These are phyloP conservation scores for Oceanites oceanicus DNA, from an alignment of 2,113 vertebrate species.

Conservation along the genomic window DNA sequence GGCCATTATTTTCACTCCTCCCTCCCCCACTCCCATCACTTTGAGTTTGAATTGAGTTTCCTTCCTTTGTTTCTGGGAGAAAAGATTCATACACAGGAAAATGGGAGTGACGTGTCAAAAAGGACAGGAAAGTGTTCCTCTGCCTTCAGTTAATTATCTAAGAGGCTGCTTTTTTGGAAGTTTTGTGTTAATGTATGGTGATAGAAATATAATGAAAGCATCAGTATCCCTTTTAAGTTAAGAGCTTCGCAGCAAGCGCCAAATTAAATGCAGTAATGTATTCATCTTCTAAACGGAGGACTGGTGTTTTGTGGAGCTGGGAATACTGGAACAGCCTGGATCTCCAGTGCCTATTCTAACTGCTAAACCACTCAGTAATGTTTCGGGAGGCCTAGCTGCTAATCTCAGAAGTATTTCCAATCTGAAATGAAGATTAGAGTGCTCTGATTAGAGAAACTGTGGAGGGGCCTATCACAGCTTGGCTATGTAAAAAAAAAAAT, in stretches of 20 bases:
- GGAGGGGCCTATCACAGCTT: not conserved
- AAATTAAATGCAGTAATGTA: not conserved
- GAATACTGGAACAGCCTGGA: not conserved
- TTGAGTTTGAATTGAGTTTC: not conserved
- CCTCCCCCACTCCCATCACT: not conserved
- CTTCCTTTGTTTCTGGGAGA: conserved; percentile 15
- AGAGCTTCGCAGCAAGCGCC: not conserved
- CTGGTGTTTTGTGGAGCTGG: not conserved
- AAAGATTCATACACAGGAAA: not conserved
- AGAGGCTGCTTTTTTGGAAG: not conserved
- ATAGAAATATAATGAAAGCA: not conserved
- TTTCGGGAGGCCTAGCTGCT: not conserved
- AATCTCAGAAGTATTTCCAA: not conserved
- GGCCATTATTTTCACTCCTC: not conserved
- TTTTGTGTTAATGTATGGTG: not conserved
- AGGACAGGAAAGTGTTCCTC: not conserved
- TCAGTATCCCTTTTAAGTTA: not conserved
- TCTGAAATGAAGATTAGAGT: not conserved
- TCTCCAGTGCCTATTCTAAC: not conserved
- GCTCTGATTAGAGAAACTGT: not conserved
- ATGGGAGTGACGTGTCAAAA: not conserved
- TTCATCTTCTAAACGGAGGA: not conserved
- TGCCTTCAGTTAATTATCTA: not conserved
- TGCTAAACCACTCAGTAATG: not conserved
- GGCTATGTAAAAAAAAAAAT: not conserved